Evolutionary conservation across 2,113 vertebrate species (phyloP).

Genomic region (Junco hyemalis): DNA sequence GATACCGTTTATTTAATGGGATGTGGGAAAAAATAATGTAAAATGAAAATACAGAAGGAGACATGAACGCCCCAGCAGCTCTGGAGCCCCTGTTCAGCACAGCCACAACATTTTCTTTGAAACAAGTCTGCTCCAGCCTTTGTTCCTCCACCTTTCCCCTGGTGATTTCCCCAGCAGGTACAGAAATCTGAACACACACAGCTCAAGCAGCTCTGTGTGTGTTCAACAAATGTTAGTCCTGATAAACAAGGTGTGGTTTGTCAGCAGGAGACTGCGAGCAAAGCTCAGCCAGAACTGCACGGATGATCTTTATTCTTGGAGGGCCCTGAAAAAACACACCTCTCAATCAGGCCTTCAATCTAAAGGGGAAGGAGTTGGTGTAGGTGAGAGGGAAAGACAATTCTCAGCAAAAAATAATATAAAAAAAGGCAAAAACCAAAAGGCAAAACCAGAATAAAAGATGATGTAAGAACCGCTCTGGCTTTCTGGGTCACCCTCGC

Average conservation of each 20-base stretch:
- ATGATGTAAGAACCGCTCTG: not conserved
- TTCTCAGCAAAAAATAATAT: not conserved
- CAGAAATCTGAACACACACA: not conserved
- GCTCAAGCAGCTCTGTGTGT: not conserved
- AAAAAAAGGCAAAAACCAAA: not conserved
- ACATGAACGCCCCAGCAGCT: not conserved
- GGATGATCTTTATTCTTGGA: not conserved
- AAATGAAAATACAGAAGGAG: not conserved
- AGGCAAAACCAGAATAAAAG: not conserved
- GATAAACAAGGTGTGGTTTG: not conserved
- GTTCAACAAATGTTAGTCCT: not conserved
- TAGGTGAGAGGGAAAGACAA: not conserved
- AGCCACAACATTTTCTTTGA: not conserved
- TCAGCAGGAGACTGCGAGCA: not conserved
- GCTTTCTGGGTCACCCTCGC: slow-evolving; percentile 23
- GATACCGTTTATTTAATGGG: not conserved
- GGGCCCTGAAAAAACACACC: not conserved
- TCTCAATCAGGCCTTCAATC: not conserved
- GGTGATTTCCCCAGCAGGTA: not conserved
- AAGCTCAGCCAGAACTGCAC: not conserved
- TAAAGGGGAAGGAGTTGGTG: not conserved
- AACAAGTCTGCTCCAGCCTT: not conserved
- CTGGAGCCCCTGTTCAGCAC: not conserved
- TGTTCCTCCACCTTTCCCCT: not conserved
- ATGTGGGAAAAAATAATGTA: not conserved